A percentile compares a stretch with the other conserved stretches of the same genome.
These are phyloP conservation scores for Ardeotis arabs DNA, from an alignment of 2,113 vertebrate species.

Conservation along the genomic window DNA sequence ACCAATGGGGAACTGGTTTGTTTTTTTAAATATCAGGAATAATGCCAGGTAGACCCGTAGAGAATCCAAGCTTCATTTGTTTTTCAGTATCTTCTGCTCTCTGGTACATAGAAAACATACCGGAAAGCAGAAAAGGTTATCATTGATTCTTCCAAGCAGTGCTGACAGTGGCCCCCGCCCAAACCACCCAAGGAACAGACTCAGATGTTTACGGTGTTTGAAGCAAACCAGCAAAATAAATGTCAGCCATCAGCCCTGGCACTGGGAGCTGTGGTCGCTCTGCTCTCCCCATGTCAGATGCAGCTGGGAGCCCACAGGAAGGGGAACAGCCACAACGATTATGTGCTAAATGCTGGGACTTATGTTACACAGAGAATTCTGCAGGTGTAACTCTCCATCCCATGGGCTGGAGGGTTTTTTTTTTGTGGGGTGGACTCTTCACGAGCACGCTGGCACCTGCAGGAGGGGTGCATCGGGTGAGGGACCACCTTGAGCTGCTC, in stretches of 20 bases:
- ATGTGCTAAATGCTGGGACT: not conserved
- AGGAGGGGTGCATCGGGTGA: rapidly evolving
- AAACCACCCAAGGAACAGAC: not conserved
- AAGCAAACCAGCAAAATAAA: conserved; percentile 19
- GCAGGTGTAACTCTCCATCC: not conserved
- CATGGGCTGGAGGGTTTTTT: not conserved
- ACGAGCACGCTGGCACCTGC: rapidly evolving
- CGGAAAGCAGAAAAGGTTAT: conserved; percentile 21
- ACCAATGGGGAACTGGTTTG: not conserved
- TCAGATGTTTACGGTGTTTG: not conserved
- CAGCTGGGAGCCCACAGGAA: not conserved
- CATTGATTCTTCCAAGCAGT: not conserved
- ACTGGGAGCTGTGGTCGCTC: not conserved
- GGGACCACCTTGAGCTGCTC: not conserved
- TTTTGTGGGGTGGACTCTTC: not conserved
- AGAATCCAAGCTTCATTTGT: conserved; percentile 36
- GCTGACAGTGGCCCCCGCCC: rapidly evolving
- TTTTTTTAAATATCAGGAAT: conserved; percentile 26
- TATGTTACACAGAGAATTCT: not conserved
- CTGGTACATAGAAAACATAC: not conserved
- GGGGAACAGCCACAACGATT: rapidly evolving
- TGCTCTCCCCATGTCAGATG: not conserved
- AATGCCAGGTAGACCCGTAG: conserved; percentile 16
- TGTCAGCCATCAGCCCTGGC: not conserved
- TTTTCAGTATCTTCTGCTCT: conserved; percentile 24